Evolutionary conservation across 2,113 vertebrate genomes (phyloP), one percentile per base, ranked within the genome.

Genomic region (Ia io): DNA sequence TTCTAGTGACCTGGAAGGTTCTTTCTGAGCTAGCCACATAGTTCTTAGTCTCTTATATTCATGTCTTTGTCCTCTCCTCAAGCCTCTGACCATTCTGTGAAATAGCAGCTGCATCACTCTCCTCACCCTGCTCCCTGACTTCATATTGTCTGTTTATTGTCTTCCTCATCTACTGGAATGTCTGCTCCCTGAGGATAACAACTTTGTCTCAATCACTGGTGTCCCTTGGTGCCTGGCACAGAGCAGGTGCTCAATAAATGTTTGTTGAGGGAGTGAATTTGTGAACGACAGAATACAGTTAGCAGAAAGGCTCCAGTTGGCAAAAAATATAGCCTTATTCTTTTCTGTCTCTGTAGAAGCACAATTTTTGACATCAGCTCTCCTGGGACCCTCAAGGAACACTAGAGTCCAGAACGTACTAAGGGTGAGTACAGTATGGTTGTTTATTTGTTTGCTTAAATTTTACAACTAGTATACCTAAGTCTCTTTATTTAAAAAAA

Each of bases 391-490:
- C 65, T 40, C 65, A 13, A 63, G 78, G 49, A 51, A 22, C 11
- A 13, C 22, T 93, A 91, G 79, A 67, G 22, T 91, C 69, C 22
- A 12, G 65, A 37, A 74, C 10, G 1, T 17, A 20, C 84, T 16
- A 12, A 94, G 51, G 65, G 95, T 97, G 42, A 96, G 96, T 95
- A 17, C 59, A 10, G 1, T 6, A 16, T 25, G 73, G 2, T 63
- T 18, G 73, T 3, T 49, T 61, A 20, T n/a, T 47, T 49, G 32
- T 67, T 91, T 51, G 42, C 40, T 93, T 91, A 14, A 28, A 28
- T 49, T 80, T 82, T 94, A 77, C 8, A 51, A 2, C n/a, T 61
- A 1, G 2, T 11, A 22, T 35, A 10, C 10, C 0, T 42, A 42
- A 79, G 25, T n/a, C 53, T 85, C 61, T 91, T 78, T 65, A n/a